Conservation (phyloP, 2,797 vertebrate genomes). For the Cossypha caffra region DNA sequence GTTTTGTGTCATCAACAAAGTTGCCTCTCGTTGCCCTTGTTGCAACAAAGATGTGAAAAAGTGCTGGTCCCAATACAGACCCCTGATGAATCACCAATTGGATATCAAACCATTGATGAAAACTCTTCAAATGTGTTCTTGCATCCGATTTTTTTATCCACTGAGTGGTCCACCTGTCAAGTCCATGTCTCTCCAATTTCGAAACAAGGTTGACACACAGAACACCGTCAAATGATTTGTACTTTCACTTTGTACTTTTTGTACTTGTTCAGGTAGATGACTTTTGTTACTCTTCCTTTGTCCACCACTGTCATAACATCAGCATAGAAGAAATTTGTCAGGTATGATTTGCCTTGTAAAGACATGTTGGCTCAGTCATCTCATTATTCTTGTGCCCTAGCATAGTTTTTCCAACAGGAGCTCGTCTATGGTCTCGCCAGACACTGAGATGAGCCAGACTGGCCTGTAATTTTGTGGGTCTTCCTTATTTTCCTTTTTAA, state of each 20-base stretch:
- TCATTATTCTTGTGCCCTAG: not conserved
- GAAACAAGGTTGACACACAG: not conserved
- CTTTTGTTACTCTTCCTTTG: not conserved
- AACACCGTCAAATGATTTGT: not conserved
- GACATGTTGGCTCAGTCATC: not conserved
- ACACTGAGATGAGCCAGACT: not conserved
- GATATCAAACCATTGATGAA: not conserved
- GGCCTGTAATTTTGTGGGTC: not conserved
- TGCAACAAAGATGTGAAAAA: not conserved
- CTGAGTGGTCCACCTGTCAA: not conserved
- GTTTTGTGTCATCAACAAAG: not conserved
- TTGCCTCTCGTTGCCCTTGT: not conserved
- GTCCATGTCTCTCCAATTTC: not conserved
- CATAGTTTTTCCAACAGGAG: not conserved
- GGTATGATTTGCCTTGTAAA: not conserved
- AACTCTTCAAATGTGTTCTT: not conserved
- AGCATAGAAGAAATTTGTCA: not conserved
- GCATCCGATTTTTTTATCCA: fast-evolving
- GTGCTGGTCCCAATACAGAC: not conserved
- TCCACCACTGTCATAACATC: fast-evolving
- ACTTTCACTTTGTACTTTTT: no score
- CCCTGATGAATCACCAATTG: fast-evolving
- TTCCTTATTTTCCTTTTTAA: not conserved
- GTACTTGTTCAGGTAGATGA: not conserved
- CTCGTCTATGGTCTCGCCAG: not conserved